Evolutionary conservation across 2,888 invertebrate genomes (phyloP).

Genomic region (Parasteatoda lunata): DNA sequence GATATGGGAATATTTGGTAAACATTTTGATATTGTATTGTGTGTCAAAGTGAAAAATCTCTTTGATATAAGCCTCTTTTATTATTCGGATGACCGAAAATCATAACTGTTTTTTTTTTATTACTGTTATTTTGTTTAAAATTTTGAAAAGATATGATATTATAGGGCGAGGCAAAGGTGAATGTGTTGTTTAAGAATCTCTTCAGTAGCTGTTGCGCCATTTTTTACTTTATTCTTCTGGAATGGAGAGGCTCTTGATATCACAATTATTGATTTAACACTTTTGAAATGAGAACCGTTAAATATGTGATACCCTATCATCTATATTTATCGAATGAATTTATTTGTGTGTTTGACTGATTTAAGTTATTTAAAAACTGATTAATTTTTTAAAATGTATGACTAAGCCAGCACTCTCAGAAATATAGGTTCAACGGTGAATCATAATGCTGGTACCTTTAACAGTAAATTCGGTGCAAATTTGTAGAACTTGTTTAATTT

Average conservation of each 20-base stretch:
- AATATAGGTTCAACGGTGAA: too few species aligned
- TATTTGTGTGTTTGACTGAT: too few species aligned
- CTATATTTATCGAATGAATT: too few species aligned
- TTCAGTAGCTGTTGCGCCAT: constrained; percentile 21
- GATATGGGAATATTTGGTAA: constrained; percentile 60
- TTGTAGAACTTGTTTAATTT: too few species aligned
- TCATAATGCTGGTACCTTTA: too few species aligned
- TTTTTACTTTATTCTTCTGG: constrained; percentile 19
- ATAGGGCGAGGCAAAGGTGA: constrained; percentile 65
- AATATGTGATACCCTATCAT: too few species aligned
- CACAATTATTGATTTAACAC: background rate
- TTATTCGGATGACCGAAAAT: background rate
- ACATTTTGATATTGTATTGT: constrained; percentile 62
- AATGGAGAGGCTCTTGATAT: constrained; percentile 36
- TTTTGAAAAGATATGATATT: constrained; percentile 13
- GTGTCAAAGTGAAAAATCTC: constrained; percentile 41
- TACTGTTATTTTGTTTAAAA: constrained; percentile 30
- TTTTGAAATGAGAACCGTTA: too few species aligned
- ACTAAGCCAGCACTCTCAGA: too few species aligned
- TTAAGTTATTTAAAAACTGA: too few species aligned
- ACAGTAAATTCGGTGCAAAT: too few species aligned
- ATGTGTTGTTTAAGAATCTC: constrained; percentile 38
- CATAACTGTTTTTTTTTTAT: constrained; percentile 21
- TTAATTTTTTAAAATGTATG: too few species aligned
- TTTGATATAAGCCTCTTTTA: constrained; percentile 25